Evolutionary conservation across 2,888 invertebrate species (phyloP).

Genomic region (Ypsolopha sequella): DNA sequence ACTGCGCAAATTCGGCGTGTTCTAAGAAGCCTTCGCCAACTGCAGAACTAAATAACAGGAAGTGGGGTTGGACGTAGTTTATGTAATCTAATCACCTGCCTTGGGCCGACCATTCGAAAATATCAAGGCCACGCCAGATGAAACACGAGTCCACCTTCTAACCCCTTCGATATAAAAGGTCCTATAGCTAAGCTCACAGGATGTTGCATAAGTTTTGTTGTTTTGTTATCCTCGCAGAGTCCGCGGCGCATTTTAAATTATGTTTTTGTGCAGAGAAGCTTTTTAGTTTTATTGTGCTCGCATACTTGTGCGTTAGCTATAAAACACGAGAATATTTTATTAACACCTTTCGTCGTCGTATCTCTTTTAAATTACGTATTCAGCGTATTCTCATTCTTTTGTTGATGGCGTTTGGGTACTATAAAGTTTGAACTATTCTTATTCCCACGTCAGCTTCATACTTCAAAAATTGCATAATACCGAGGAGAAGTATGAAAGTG

Average conservation of each 20-base stretch:
- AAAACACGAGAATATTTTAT: conserved; percentile 15
- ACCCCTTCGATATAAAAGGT: conserved; percentile 38
- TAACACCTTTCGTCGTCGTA: neutral
- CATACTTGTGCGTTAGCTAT: conserved; percentile 34
- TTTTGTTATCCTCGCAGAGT: conserved; percentile 56
- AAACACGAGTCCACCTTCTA: conserved; percentile 46
- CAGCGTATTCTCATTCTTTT: neutral
- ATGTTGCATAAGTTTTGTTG: conserved; percentile 68
- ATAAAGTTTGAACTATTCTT: conserved; percentile 39
- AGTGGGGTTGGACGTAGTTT: conserved; percentile 65
- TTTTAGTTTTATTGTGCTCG: conserved; percentile 27
- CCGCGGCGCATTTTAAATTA: conserved; percentile 60
- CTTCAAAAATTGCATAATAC: conserved; percentile 13
- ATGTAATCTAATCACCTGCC: conserved; percentile 71
- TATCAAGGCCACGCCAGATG: conserved; percentile 58
- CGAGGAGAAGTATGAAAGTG: conserved; percentile 28
- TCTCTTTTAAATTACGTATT: neutral
- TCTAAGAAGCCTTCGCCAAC: conserved; percentile 62
- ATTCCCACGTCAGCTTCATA: conserved; percentile 35
- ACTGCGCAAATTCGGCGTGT: conserved; percentile 55
- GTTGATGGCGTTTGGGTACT: conserved; percentile 13
- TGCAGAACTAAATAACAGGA: conserved; percentile 64
- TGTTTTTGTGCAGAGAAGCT: conserved; percentile 47
- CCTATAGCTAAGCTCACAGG: conserved; percentile 37
- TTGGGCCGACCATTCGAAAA: conserved; percentile 58